Percentiles rank a stretch among this genome's conserved stretches.
Evolutionary conservation across 2,113 vertebrate genomes (phyloP).

Genomic region (Cavia porcellus): DNA sequence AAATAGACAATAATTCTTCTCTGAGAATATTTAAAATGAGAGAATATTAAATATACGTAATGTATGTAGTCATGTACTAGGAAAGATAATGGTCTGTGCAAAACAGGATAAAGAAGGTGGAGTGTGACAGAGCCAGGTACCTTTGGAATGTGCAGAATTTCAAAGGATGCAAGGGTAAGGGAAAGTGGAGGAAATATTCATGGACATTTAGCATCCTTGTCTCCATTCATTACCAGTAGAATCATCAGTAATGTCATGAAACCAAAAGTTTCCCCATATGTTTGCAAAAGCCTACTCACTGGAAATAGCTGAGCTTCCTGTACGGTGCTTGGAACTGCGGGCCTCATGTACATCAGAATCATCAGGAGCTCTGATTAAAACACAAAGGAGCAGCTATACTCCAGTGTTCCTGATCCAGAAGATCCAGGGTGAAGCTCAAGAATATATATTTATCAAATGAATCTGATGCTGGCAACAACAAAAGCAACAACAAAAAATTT

Average conservation of each 20-base stretch:
- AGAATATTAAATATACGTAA: neutral
- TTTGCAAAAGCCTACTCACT: neutral
- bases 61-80: neutral
- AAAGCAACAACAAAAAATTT: neutral
- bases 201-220: neutral
- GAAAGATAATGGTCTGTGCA: neutral
- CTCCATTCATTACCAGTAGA: neutral
- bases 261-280: neutral
- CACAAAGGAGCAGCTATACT: neutral
- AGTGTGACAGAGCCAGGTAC: neutral
- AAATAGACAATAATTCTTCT: neutral
- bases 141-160: neutral
- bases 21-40: neutral
- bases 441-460: neutral
- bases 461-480: neutral
- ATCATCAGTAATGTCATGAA: neutral
- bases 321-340: neutral
- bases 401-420: neutral
- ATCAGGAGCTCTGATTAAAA: neutral
- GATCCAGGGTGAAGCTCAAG: neutral
- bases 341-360: neutral
- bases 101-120: constrained; percentile 21
- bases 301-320: neutral
- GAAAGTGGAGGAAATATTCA: neutral
- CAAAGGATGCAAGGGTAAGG: neutral